Percentiles rank a stretch among this genome's conserved stretches.
phyloP scores from a whole-genome alignment of 2,113 vertebrate genomes.

The Gobiocypris rarus region DNA sequence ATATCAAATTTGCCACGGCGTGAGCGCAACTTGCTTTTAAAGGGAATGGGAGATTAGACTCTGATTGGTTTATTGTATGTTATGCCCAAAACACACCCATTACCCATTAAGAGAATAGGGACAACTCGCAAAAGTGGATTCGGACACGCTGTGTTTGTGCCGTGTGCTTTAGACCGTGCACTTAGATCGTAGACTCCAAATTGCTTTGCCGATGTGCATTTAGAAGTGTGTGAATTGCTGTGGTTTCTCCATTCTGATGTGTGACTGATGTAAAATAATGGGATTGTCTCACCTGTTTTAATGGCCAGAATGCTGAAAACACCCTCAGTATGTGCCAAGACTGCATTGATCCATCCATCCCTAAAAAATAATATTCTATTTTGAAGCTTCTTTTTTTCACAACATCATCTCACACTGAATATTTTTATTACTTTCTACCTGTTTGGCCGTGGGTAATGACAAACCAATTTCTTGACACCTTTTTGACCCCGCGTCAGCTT shows the following conservation, averaged over 20 bases:
- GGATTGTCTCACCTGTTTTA: constrained; percentile 52
- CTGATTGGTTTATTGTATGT: too few species aligned
- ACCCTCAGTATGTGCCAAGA: constrained; percentile 20
- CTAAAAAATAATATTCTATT: too few species aligned
- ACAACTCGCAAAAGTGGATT: too few species aligned
- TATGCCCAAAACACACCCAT: too few species aligned
- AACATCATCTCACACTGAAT: not conserved
- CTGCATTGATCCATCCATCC: not conserved
- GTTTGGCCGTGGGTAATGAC: constrained; percentile 31
- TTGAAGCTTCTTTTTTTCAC: too few species aligned
- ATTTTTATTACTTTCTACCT: constrained; percentile 36
- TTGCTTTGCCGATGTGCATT: constrained; percentile 59
- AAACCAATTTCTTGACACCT: constrained; percentile 20
- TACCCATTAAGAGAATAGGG: too few species aligned
- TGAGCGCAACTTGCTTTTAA: too few species aligned
- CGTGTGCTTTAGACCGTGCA: too few species aligned
- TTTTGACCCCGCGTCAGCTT: constrained; percentile 42
- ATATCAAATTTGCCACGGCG: too few species aligned
- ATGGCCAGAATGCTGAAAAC: constrained; percentile 38
- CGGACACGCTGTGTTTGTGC: too few species aligned
- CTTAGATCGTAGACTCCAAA: constrained; percentile 27
- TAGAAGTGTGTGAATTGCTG: constrained; percentile 54
- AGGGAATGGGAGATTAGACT: too few species aligned
- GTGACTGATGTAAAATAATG: constrained; percentile 52
- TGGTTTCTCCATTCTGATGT: constrained; percentile 45